Evolutionary conservation across 2,888 invertebrate genomes (phyloP).

Genomic region (Allygus modestus): DNA sequence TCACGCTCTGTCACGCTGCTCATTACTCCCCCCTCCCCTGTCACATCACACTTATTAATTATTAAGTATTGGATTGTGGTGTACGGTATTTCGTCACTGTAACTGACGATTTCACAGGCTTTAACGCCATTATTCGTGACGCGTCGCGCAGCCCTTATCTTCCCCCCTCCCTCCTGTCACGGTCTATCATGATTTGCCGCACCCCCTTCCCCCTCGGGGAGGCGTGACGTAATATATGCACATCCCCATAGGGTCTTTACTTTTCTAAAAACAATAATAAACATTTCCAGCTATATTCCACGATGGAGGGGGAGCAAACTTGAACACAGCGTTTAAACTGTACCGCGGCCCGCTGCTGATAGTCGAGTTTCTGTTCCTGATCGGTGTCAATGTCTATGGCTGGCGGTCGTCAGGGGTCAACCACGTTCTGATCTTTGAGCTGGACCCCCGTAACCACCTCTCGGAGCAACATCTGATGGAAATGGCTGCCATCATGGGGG

Average conservation of each 20-base stretch:
- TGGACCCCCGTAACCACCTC: constrained; percentile 87
- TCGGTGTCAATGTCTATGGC: constrained; percentile 89
- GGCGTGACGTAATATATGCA: no score
- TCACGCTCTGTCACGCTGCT: no score
- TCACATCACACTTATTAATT: no score
- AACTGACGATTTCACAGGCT: no score
- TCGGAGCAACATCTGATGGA: constrained; percentile 78
- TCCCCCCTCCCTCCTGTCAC: no score
- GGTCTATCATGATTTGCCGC: no score
- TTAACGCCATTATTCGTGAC: no score
- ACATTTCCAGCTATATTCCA: constrained; percentile 75
- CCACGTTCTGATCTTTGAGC: constrained; percentile 89
- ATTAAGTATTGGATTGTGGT: no score
- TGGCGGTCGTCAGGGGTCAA: constrained; percentile 91
- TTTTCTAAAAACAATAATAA: not conserved
- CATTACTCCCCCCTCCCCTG: no score
- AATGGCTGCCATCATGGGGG: constrained; percentile 58
- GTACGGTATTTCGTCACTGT: no score
- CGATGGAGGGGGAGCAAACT: constrained; percentile 77
- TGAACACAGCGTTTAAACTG: constrained; percentile 85
- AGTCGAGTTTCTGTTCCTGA: constrained; percentile 85
- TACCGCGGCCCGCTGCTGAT: constrained; percentile 89
- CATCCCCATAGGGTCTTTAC: not conserved
- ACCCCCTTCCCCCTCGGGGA: no score
- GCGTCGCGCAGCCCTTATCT: no score